These are phyloP conservation scores for Drosophila melanosoma DNA, from an alignment of 2,888 invertebrate genomes.

Conservation along the genomic window DNA sequence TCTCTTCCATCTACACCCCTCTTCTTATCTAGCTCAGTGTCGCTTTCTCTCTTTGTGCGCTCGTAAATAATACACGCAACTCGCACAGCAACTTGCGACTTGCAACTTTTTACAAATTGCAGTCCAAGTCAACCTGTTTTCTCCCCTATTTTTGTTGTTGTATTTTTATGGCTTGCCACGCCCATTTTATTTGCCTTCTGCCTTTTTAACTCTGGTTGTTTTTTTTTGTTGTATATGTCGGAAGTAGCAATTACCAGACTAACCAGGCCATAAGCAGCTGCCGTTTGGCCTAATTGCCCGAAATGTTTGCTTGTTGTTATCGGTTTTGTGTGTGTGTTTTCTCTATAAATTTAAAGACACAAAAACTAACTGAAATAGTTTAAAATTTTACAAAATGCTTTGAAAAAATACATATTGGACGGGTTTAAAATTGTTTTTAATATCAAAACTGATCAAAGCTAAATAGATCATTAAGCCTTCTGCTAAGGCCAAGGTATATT, in stretches of 20 bases:
- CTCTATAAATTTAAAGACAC: neutral
- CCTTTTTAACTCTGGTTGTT: conserved; percentile 20
- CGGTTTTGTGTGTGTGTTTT: neutral
- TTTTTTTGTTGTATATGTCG: conserved; percentile 51
- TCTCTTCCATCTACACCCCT: neutral
- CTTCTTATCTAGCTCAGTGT: neutral
- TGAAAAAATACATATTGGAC: neutral
- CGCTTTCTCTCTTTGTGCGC: conserved; percentile 12
- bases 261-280: conserved; percentile 10
- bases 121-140: conserved; percentile 65
- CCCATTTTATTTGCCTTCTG: conserved; percentile 41
- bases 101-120: conserved; percentile 76
- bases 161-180: conserved; percentile 26
- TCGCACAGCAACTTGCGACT: conserved; percentile 55
- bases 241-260: conserved; percentile 69
- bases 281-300: conserved; percentile 25
- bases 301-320: conserved; percentile 13
- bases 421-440: neutral
- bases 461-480: too few relatives aligned
- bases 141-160: conserved; percentile 11
- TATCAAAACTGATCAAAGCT: too few relatives aligned
- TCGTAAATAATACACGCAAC: conserved; percentile 79
- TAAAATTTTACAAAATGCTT: neutral
- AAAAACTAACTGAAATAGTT: neutral
- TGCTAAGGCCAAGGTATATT: too few relatives aligned